Evolutionary conservation across 1,140 invertebrate genomes (phyloP).

Genomic region (Calliphora vicina): DNA sequence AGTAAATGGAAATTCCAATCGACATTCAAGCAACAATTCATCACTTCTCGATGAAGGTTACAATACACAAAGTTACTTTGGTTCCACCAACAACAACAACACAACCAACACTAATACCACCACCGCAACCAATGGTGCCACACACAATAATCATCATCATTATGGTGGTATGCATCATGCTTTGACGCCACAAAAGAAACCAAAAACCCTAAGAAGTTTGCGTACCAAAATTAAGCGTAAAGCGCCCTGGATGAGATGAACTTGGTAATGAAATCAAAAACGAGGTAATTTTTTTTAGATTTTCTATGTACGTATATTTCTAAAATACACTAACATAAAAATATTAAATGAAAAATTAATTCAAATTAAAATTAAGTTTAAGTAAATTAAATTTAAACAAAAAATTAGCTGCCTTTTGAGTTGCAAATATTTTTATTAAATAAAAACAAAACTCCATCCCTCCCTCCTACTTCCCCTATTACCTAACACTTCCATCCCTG

Average conservation of each 20-base stretch:
- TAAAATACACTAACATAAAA: not conserved
- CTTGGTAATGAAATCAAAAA: constrained; percentile 34
- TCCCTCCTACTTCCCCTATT: not conserved
- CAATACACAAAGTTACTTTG: constrained; percentile 39
- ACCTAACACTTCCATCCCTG: constrained; percentile 15
- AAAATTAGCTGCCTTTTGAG: constrained; percentile 23
- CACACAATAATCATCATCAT: constrained; percentile 16
- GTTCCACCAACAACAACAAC: constrained; percentile 33
- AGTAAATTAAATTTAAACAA: not conserved
- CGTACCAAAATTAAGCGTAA: constrained; percentile 61
- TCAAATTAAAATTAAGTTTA: not conserved
- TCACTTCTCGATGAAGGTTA: constrained; percentile 37
- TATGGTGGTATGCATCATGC: constrained; percentile 1
- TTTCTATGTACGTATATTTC: not conserved
- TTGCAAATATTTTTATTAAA: constrained; percentile 23
- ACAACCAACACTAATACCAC: constrained; percentile 41
- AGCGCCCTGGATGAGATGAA: constrained; percentile 59
- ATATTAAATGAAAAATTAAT: not conserved
- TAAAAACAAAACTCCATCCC: not conserved
- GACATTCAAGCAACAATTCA: constrained; percentile 30
- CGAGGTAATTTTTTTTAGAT: not conserved
- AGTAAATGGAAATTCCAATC: constrained; percentile 46
- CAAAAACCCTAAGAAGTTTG: constrained; percentile 50
- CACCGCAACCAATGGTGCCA: constrained; percentile 42
- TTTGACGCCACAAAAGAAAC: constrained; percentile 35